phyloP scores from a whole-genome alignment of 2,888 invertebrate genomes.

The Stenurella melanura region DNA sequence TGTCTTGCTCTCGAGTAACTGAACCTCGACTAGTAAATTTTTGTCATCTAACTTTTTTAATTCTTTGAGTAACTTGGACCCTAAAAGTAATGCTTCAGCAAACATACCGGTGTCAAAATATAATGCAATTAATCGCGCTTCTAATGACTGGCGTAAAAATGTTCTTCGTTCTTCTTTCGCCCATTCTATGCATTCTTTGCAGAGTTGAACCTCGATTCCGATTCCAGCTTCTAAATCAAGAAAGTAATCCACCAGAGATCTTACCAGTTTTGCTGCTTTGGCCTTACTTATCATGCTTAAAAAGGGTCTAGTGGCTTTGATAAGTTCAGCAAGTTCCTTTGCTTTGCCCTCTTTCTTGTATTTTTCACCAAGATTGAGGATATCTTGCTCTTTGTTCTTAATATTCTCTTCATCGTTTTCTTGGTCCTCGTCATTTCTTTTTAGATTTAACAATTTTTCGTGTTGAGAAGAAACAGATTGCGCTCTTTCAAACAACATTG shows the following conservation, averaged over 20 bases:
- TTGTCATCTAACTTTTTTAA: conserved; percentile 99
- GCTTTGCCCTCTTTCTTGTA: conserved; percentile 96
- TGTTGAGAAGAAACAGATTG: conserved; percentile 86
- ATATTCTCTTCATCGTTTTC: conserved; percentile 94
- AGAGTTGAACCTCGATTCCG: conserved; percentile 93
- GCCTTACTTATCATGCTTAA: conserved; percentile 97
- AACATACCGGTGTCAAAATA: conserved; percentile 95
- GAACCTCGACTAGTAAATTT: conserved; percentile 98
- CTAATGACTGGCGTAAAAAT: conserved; percentile 96
- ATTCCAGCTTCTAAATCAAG: conserved; percentile 97
- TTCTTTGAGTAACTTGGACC: conserved; percentile 92
- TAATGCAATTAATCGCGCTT: conserved; percentile 94
- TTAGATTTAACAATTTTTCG: conserved; percentile 86
- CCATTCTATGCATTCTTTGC: conserved; percentile 99
- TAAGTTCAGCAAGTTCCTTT: conserved; percentile 92
- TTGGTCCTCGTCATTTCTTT: conserved; percentile 84
- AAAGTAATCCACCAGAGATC: conserved; percentile 97
- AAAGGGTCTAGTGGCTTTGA: conserved; percentile 96
- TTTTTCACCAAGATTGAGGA: conserved; percentile 92
- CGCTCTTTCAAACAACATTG: conserved; percentile 91
- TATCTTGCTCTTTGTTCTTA: conserved; percentile 93
- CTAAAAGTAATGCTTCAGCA: conserved; percentile 88
- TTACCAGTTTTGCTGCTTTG: conserved; percentile 98
- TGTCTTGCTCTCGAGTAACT: conserved; percentile 98
- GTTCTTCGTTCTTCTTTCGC: conserved; percentile 98